Conservation (phyloP, 2,888 invertebrate genomes). For the Villa cingulata region DNA sequence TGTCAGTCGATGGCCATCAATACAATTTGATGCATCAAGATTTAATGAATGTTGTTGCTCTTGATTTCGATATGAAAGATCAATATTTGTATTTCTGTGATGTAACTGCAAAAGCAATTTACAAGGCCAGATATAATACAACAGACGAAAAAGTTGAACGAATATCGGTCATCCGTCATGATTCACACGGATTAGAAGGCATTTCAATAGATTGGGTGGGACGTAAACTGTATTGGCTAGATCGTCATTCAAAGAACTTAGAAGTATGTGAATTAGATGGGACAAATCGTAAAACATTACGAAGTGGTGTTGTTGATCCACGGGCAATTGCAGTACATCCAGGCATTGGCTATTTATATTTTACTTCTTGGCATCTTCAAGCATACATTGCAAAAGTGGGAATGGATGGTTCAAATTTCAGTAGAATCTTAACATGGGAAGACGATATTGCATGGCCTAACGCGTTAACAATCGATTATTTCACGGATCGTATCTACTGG, state of each 20-base stretch:
- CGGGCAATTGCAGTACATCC: slow-evolving; percentile 92
- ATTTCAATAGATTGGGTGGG: slow-evolving; percentile 95
- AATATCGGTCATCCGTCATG: slow-evolving; percentile 79
- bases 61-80: slow-evolving; percentile 81
- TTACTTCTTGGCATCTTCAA: slow-evolving; percentile 90
- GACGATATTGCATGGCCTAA: slow-evolving; percentile 98
- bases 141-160: slow-evolving; percentile 46
- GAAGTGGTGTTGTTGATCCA: slow-evolving; percentile 82
- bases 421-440: slow-evolving; percentile 78
- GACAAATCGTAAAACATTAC: slow-evolving; percentile 74
- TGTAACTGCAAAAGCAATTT: slow-evolving; percentile 89
- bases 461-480: slow-evolving; percentile 90
- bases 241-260: slow-evolving; percentile 85
- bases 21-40: slow-evolving; percentile 88
- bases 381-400: slow-evolving; percentile 94
- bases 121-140: slow-evolving; percentile 52
- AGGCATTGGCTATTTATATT: slow-evolving; percentile 83
- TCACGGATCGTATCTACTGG: slow-evolving; percentile 90
- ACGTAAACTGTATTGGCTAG: slow-evolving; percentile 92
- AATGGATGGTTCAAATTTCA: slow-evolving; percentile 90
- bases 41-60: slow-evolving; percentile 88
- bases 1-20: slow-evolving; percentile 74
- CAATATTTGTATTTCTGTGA: slow-evolving; percentile 90
- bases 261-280: slow-evolving; percentile 93
- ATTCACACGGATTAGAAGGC: slow-evolving; percentile 94